Base-by-base conservation (phyloP, 1,140 invertebrate species). In the Drosophila ironensis region DNA sequence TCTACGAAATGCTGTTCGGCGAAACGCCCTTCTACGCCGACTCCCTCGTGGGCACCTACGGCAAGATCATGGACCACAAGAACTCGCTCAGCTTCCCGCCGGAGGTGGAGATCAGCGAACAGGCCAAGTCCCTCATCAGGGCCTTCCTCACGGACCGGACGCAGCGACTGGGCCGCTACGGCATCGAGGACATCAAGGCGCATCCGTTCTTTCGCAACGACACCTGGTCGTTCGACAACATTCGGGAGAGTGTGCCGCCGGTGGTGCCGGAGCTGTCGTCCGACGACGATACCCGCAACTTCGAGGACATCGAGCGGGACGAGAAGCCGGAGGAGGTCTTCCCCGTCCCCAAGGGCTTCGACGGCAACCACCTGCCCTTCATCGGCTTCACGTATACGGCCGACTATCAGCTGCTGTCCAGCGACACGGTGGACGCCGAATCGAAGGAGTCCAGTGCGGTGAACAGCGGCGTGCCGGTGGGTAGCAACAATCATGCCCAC, bases 1-100 rank as follows among this genome's bases (percentile, higher is more conserved):
- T 99, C 0, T 99, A 98, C 91, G 98, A 99, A 92, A 99, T 99
- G 98, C 92, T 99, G 4, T 95, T 98, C 56, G 97, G 98, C n/a
- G 98, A 99, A 90, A 98, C 98, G 3, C 98, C 98, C 2, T 99
- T 99, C 91, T 99, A 98, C 92, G 98, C 98, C 1, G 98, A 99
- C 87, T 99, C 98, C 42, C 92, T 99, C 51, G 96, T 99, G 25
- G 98, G 97, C 24, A 99, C 98, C 7, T 99, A 99, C 90, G 97
- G 97, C 50, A 99, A 99, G 91, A 99, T 99, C 75, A 99, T 99
- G 98, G 98, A 99, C 90, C 97, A 99, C 89, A 95, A 97, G 90
- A 99, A 98, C 88, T 97, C 98, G 9, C 91, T 99, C 2, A 93
- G 94, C 68, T 99, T 99, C 91, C 98, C 98, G 19, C 94, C 96